Evolutionary conservation across 2,888 invertebrate species (phyloP), one percentile per base, ranked within the genome.

Genomic region (Ectemnius lituratus): DNA sequence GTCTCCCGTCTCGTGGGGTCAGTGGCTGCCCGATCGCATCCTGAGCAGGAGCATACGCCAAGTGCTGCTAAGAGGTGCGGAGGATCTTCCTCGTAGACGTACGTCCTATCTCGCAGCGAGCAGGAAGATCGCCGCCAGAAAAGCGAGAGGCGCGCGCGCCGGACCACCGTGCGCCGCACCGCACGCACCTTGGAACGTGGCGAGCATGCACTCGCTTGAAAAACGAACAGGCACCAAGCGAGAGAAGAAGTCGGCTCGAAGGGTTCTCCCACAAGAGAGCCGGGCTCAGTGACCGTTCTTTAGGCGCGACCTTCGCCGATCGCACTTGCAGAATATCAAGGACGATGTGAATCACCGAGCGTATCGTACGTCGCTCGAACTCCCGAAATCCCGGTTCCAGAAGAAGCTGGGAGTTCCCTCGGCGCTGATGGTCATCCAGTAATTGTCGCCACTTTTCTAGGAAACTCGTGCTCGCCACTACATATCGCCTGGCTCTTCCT

Each of bases 1-100:
- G 37, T 14, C 61, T 66, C 52, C 16, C 70, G 63, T 68, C 76
- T 80, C 84, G 73, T 76, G 84, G 78, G 86, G 86, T 85, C 86
- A 86, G 86, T 85, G 86, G 71, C 86, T 86, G 86, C 85, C 85
- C 86, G 86, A 84, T 85, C 86, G 86, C 85, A 85, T 86, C 84
- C 86, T 84, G 85, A 84, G 85, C 86, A 82, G 82, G 82, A 83
- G 83, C 79, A 81, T 63, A 75, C 75, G 72, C 65, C 64, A 69
- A 66, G 67, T 69, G 80, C 67, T 72, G 75, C 8, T 8, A 37
- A 37, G 37, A 37, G 37, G 8, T 11, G 37, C 37, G 37, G 37
- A 37, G 37, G 11, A 11, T 37, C 37, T 37, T 37, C 37, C 37
- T 37, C 37, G 5, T 11, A 78, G 82, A 82, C 76, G 76, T 80